Percentiles rank a stretch among this genome's conserved stretches.
These are phyloP conservation scores for Eurois occulta DNA, from an alignment of 2,888 invertebrate genomes.

Conservation along the genomic window DNA sequence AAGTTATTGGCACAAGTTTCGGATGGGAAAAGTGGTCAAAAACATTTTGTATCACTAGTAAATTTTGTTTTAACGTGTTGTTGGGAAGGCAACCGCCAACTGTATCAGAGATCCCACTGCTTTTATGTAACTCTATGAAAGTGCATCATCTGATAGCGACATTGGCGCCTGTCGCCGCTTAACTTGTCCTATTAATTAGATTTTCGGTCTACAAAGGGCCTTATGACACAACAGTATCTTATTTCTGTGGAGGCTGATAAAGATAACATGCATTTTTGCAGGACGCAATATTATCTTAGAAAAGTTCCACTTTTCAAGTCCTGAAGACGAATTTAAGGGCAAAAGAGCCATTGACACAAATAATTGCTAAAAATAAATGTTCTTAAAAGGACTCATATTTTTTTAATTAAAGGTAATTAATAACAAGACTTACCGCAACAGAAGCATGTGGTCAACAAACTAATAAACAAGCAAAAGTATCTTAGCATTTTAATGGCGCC, in stretches of 20 bases:
- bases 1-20: background rate
- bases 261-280: background rate
- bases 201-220: background rate
- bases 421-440: conserved; percentile 41
- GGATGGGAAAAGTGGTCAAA: too few relatives aligned
- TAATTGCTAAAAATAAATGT: background rate
- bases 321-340: background rate
- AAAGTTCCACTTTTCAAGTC: background rate
- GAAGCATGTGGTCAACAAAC: conserved; percentile 26
- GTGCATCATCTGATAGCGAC: background rate
- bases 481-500: conserved; percentile 26
- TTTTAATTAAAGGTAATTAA: background rate
- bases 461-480: conserved; percentile 5
- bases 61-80: background rate
- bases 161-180: background rate
- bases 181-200: background rate
- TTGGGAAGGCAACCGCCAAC: background rate
- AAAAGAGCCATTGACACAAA: background rate
- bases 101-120: background rate
- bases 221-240: background rate
- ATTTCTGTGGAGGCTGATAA: background rate
- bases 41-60: background rate
- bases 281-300: background rate
- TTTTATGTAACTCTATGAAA: background rate
- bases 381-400: background rate